Evolutionary conservation across 30 jellyfish, hydroid and myxozoan genomes (phyloP).

Genomic region (Aurelia aurita): DNA sequence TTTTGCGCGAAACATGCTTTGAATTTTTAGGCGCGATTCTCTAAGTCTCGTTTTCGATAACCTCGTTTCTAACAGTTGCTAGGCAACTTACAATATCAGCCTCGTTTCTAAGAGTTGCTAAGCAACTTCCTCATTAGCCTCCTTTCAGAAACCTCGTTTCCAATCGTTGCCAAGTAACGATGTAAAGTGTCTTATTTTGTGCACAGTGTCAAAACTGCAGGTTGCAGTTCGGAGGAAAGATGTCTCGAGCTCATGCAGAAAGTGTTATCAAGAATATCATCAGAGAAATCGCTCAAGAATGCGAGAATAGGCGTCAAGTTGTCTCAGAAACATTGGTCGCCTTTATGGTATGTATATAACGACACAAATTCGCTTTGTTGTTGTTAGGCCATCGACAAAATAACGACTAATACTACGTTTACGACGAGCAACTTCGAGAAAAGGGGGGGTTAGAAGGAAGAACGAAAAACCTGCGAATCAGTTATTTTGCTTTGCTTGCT

Average conservation of each 20-base stretch:
- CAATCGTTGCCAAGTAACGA: slow-evolving; percentile 21
- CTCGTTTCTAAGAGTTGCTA: too few species aligned
- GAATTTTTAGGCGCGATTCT: slow-evolving; percentile 28
- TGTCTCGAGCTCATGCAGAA: slow-evolving; percentile 98
- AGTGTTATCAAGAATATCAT: slow-evolving; percentile 88
- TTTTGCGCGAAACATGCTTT: slow-evolving; percentile 20
- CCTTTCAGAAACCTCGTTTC: too few species aligned
- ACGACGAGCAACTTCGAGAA: too few species aligned
- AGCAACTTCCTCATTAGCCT: too few species aligned
- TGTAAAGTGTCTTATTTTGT: background rate
- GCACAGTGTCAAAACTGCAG: background rate
- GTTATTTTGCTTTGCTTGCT: too few species aligned
- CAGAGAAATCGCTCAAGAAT: slow-evolving; percentile 94
- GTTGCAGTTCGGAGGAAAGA: slow-evolving; percentile 9
- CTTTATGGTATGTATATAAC: slow-evolving; percentile 67
- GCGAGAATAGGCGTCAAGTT: slow-evolving; percentile 83
- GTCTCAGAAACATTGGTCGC: slow-evolving; percentile 97
- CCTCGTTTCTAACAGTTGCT: slow-evolving; percentile 6
- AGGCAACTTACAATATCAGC: background rate
- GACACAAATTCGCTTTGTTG: too few species aligned
- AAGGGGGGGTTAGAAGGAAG: too few species aligned
- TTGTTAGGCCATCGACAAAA: background rate
- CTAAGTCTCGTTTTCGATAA: slow-evolving; percentile 35
- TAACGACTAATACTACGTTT: too few species aligned
- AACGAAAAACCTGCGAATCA: too few species aligned